Evolutionary conservation across 92 coral and sea anemone species (phyloP).

Genomic region (Nematostella vectensis): DNA sequence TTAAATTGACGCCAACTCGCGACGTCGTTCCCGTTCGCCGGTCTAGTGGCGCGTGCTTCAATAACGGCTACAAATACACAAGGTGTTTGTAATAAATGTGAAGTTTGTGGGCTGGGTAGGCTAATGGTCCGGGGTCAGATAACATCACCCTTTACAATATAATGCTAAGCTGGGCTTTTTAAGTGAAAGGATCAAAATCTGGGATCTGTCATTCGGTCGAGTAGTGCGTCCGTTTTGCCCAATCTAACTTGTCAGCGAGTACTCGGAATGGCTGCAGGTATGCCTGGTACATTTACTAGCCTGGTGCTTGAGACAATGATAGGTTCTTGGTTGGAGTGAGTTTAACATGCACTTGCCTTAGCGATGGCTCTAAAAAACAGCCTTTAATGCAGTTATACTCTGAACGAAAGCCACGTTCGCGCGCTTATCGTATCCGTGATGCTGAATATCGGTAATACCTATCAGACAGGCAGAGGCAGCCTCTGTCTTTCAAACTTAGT

Average conservation of each 20-base stretch:
- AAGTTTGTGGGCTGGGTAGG: slow-evolving; percentile 1
- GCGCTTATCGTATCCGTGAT: slow-evolving; percentile 18
- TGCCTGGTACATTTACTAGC: slow-evolving; percentile 2
- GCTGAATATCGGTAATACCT: slow-evolving; percentile 8
- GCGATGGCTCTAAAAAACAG: slow-evolving; percentile 8
- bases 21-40: too few relatives aligned
- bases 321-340: slow-evolving; percentile 4
- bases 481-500: slow-evolving; percentile 9
- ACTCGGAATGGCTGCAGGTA: slow-evolving; percentile 25
- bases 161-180: slow-evolving; percentile 17
- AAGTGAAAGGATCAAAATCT: slow-evolving; percentile 26
- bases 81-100: not conserved
- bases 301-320: not conserved
- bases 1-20: too few relatives aligned
- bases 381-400: slow-evolving; percentile 9
- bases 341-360: slow-evolving; percentile 24
- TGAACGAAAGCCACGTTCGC: slow-evolving; percentile 4
- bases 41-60: too few relatives aligned
- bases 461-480: slow-evolving; percentile 14
- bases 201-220: slow-evolving; percentile 21
- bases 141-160: slow-evolving; percentile 14
- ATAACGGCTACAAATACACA: slow-evolving; percentile 5
- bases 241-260: slow-evolving; percentile 42
- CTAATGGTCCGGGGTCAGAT: slow-evolving; percentile 4
- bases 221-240: slow-evolving; percentile 23